These are phyloP conservation scores for Corythoichthys intestinalis DNA, from an alignment of 2,113 vertebrate genomes.

Conservation along the genomic window DNA sequence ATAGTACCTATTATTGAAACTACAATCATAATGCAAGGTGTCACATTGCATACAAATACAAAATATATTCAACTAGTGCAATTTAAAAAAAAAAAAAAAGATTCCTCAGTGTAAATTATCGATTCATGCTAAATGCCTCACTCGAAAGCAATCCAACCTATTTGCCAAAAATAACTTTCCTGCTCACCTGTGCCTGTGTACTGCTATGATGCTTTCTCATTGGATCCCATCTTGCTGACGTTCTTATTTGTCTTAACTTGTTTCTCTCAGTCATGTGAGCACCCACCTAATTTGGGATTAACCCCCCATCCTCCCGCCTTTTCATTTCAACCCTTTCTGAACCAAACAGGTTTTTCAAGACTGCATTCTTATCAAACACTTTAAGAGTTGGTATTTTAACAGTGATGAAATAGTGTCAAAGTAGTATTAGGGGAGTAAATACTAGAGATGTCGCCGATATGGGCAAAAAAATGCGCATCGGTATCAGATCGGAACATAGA, in stretches of 20 bases:
- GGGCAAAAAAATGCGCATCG: too few species aligned
- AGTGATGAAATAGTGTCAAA: slow-evolving; percentile 25
- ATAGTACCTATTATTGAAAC: not conserved
- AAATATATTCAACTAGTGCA: not conserved
- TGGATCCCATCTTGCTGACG: slow-evolving; percentile 45
- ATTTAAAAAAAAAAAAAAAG: not conserved
- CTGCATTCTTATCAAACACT: slow-evolving; percentile 6
- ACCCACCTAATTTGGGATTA: slow-evolving; percentile 80
- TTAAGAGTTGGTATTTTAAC: slow-evolving; percentile 10
- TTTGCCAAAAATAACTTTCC: not conserved
- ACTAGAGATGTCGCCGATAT: too few species aligned
- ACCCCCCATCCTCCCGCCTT: slow-evolving; percentile 24
- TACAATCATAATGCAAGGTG: not conserved
- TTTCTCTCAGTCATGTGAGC: slow-evolving; percentile 73
- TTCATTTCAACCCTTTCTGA: slow-evolving; percentile 35
- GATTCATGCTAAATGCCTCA: not conserved
- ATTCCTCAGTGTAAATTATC: not conserved
- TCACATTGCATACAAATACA: not conserved
- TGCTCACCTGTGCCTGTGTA: slow-evolving; percentile 32
- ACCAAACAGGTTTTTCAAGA: slow-evolving; percentile 28
- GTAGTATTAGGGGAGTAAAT: slow-evolving; percentile 19
- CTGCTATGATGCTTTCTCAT: slow-evolving; percentile 53
- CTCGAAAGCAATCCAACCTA: not conserved
- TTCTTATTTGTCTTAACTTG: slow-evolving; percentile 34
- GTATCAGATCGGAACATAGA: too few species aligned